Evolutionary conservation across 2,113 vertebrate genomes (phyloP).

Genomic region (Rhipidura dahli): DNA sequence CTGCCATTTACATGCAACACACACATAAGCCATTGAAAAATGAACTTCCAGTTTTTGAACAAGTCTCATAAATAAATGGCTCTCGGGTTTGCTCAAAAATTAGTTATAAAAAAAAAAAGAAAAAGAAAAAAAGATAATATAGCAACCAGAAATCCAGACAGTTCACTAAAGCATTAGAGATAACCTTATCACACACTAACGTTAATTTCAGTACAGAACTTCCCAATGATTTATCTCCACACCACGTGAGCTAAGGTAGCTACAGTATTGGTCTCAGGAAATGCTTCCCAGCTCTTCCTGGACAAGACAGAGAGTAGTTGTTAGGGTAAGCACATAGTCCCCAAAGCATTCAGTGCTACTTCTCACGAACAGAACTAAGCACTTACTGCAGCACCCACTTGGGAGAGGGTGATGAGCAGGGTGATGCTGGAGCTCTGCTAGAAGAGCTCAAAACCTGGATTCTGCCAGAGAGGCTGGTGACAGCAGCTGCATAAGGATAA

Average conservation of each 20-base stretch:
- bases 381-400: neutral
- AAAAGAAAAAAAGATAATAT: neutral
- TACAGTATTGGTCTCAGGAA: neutral
- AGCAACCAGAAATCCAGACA: neutral
- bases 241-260: neutral
- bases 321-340: neutral
- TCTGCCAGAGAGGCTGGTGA: neutral
- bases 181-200: neutral
- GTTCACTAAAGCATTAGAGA: neutral
- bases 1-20: neutral
- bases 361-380: neutral
- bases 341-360: accelerated
- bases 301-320: neutral
- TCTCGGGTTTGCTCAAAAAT: neutral
- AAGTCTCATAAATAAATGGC: neutral
- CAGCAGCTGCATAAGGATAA: neutral
- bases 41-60: neutral
- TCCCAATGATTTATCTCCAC: neutral
- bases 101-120: neutral
- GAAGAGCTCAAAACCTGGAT: neutral
- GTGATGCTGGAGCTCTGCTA: neutral
- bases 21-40: neutral
- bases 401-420: neutral
- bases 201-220: neutral
- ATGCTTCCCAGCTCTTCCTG: neutral